Evolutionary conservation across 2,797 vertebrate species (phyloP).

Genomic region (Alcedo quadribrachys): DNA sequence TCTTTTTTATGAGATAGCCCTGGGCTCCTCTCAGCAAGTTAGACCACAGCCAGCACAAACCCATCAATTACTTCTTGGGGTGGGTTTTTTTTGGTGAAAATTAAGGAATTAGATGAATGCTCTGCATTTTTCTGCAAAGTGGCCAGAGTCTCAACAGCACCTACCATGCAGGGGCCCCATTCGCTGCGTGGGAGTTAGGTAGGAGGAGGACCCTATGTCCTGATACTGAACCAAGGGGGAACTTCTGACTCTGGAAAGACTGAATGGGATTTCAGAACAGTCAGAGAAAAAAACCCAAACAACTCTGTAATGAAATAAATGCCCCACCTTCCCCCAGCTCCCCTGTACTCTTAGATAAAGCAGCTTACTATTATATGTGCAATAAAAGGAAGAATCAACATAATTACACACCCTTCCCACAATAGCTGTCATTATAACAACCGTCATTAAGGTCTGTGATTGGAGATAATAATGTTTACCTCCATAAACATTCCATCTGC

Average conservation of each 20-base stretch:
- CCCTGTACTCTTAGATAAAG: constrained; percentile 42
- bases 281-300: background rate
- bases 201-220: background rate
- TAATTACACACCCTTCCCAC: constrained; percentile 67
- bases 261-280: background rate
- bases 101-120: constrained; percentile 58
- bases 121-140: constrained; percentile 57
- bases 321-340: constrained; percentile 2
- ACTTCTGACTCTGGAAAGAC: background rate
- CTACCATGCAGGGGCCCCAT: background rate
- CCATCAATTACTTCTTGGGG: constrained; percentile 46
- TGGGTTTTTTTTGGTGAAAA: constrained; percentile 14
- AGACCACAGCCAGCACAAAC: constrained; percentile 40
- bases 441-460: constrained; percentile 68
- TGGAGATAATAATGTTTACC: constrained; percentile 71
- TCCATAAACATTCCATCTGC: constrained; percentile 51
- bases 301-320: constrained; percentile 46
- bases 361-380: constrained; percentile 57
- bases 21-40: constrained; percentile 42
- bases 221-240: background rate
- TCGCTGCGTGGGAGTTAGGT: background rate
- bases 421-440: constrained; percentile 65
- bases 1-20: constrained; percentile 55
- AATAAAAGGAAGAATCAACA: constrained; percentile 70
- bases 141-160: background rate